A percentile compares a stretch with the other conserved stretches of the same genome.
phyloP scores from a whole-genome alignment of 2,113 vertebrate genomes.

The Neolamprologus cancellatus region DNA sequence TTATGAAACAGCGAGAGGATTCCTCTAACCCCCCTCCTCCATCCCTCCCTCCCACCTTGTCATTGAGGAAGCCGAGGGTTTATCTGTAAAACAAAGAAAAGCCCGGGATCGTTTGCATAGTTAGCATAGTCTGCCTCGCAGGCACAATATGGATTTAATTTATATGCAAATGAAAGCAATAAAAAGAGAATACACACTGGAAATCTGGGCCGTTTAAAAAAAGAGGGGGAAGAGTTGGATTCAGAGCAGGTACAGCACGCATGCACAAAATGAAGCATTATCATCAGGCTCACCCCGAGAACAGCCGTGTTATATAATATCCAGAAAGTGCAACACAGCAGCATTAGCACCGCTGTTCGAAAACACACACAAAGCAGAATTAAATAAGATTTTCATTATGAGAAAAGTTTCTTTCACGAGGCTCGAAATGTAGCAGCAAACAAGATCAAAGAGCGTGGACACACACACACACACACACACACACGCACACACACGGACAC shows the following conservation, averaged over 20 bases:
- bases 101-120: slow-evolving; percentile 78
- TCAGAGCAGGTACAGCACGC: slow-evolving; percentile 34
- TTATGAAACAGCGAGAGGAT: slow-evolving; percentile 75
- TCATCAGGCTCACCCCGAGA: slow-evolving; percentile 64
- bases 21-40: slow-evolving; percentile 11
- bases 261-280: neutral
- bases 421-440: neutral
- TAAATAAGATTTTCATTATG: neutral
- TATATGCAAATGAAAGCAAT: slow-evolving; percentile 99
- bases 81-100: slow-evolving; percentile 92
- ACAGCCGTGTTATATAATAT: slow-evolving; percentile 44
- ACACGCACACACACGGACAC: neutral
- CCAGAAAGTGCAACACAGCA: neutral
- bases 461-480: neutral
- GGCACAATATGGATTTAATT: slow-evolving; percentile 99
- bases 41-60: slow-evolving; percentile 35
- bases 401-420: neutral
- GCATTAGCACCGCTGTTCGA: neutral
- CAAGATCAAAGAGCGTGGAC: neutral
- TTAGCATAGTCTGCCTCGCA: slow-evolving; percentile 89
- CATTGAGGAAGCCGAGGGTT: slow-evolving; percentile 71
- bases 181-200: slow-evolving; percentile 87
- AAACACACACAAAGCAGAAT: neutral
- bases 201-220: slow-evolving; percentile 81
- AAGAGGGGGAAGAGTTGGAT: slow-evolving; percentile 12